phyloP scores from a whole-genome alignment of 1,140 invertebrate species.

The Atta colombica region DNA sequence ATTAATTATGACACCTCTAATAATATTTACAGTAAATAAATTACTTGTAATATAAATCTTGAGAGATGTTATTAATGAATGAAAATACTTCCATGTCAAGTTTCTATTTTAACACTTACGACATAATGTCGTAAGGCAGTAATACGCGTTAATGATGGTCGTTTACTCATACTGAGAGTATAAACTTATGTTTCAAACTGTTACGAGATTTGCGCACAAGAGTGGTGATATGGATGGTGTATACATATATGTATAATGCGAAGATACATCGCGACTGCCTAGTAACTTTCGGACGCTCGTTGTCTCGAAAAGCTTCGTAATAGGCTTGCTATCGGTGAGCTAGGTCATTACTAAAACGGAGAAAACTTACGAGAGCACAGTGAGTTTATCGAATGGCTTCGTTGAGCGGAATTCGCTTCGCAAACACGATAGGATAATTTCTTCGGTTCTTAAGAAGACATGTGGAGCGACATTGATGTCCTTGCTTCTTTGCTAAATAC shows the following conservation, averaged over 20 bases:
- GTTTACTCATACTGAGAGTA: background rate
- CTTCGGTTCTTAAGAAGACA: conserved; percentile 28
- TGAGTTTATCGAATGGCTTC: conserved; percentile 56
- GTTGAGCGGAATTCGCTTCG: conserved; percentile 22
- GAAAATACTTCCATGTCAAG: background rate
- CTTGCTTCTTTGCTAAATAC: conserved; percentile 1
- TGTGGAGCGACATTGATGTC: conserved; percentile 33
- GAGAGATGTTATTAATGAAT: background rate
- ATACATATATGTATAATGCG: background rate
- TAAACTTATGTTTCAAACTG: conserved; percentile 47
- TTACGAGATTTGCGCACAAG: conserved; percentile 35
- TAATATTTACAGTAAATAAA: background rate
- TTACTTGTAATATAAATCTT: background rate
- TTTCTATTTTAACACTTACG: background rate
- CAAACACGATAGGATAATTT: conserved; percentile 53
- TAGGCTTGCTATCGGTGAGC: conserved; percentile 60
- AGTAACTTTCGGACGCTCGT: conserved; percentile 47
- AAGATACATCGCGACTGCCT: conserved; percentile 38
- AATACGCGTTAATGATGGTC: conserved; percentile 15
- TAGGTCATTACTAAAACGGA: conserved; percentile 58
- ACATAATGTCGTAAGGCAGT: background rate
- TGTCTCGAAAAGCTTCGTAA: conserved; percentile 48
- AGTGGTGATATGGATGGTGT: background rate
- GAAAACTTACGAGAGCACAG: conserved; percentile 59
- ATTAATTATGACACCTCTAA: background rate